These are phyloP conservation scores for Leucosticte australis DNA, from an alignment of 2,113 vertebrate species.

Conservation along the genomic window DNA sequence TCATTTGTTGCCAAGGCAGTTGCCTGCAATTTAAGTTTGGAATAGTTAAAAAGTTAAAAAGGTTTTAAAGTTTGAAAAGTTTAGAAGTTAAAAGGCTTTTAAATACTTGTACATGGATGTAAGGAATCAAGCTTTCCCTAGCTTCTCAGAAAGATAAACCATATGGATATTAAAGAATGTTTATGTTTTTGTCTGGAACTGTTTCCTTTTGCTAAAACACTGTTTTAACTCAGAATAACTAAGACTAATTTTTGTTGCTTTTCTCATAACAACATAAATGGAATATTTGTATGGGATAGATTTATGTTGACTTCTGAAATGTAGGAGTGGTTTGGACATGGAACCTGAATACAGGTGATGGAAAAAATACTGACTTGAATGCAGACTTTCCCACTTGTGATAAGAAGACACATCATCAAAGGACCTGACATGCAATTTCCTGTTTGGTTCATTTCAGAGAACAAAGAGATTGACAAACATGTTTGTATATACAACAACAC, in stretches of 20 bases:
- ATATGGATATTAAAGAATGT: background rate
- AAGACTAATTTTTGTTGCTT: background rate
- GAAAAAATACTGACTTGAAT: background rate
- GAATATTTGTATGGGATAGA: background rate
- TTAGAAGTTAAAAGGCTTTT: background rate
- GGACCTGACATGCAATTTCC: background rate
- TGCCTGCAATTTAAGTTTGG: background rate
- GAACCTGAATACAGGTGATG: background rate
- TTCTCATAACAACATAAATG: background rate
- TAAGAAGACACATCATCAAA: background rate
- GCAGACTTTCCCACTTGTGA: background rate
- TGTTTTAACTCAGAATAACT: background rate
- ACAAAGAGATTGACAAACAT: background rate
- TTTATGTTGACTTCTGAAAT: background rate
- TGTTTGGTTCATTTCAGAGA: conserved; percentile 24
- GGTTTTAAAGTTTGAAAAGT: conserved; percentile 8
- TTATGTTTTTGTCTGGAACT: background rate
- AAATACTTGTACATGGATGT: background rate
- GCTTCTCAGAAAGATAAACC: background rate
- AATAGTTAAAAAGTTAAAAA: conserved; percentile 5
- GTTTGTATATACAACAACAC: background rate
- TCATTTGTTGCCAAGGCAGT: background rate
- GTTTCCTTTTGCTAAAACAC: background rate
- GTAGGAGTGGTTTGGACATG: background rate
- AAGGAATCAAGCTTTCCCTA: background rate